Conservation (phyloP, 2,888 invertebrate genomes). For the Mesoligia furuncula region DNA sequence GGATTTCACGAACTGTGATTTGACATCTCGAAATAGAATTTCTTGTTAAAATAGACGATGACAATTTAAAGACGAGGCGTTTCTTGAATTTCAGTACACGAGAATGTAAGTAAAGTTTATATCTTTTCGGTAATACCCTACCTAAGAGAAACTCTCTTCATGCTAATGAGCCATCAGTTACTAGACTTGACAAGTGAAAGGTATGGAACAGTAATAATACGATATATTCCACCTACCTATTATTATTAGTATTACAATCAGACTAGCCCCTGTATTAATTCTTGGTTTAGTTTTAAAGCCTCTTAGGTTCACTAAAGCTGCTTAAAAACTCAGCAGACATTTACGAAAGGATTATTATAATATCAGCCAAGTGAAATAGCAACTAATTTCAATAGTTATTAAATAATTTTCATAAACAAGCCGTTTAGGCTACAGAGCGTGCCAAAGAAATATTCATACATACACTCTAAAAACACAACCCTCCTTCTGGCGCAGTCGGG, state of each 20-base stretch:
- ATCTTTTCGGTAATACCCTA: not conserved
- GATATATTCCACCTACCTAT: conserved; percentile 39
- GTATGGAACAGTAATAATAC: conserved; percentile 12
- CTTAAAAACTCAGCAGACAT: conserved; percentile 9
- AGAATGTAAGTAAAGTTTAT: not conserved
- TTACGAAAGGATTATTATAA: not conserved
- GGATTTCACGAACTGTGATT: not conserved
- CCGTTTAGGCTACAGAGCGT: too few species aligned
- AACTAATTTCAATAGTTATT: not conserved
- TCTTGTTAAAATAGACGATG: not conserved
- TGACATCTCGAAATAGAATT: not conserved
- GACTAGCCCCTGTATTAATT: conserved; percentile 61
- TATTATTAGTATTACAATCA: conserved; percentile 44
- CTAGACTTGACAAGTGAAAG: conserved; percentile 4
- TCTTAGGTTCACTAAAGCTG: conserved; percentile 47
- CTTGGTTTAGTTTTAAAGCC: conserved; percentile 53
- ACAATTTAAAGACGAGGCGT: not conserved
- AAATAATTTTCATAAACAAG: not conserved
- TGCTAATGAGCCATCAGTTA: conserved; percentile 20
- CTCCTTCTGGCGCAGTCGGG: too few species aligned
- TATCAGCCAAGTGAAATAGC: not conserved
- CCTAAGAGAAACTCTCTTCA: not conserved
- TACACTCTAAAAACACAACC: too few species aligned
- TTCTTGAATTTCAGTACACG: not conserved
- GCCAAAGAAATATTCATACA: too few species aligned